Percentiles rank a stretch among this genome's conserved stretches.
Conservation (phyloP, 2,797 vertebrate species). For the Aselliscus stoliczkanus region DNA sequence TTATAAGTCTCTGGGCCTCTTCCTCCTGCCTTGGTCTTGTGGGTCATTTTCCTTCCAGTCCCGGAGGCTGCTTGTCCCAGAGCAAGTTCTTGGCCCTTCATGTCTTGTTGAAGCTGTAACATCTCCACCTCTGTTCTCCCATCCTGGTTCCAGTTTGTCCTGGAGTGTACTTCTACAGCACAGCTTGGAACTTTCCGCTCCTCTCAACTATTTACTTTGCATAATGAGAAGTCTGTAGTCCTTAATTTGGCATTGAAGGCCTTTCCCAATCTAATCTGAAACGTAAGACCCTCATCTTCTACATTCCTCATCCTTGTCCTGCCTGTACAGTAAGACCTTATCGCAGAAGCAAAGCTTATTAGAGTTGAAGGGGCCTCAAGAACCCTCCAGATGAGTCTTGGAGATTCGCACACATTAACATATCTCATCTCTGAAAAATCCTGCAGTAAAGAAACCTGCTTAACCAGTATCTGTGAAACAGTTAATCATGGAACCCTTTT, state of each 20-base stretch:
- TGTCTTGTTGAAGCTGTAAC: neutral
- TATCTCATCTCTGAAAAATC: neutral
- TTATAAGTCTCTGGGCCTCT: neutral
- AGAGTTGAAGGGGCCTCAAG: neutral
- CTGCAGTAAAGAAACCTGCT: neutral
- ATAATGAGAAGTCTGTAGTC: neutral
- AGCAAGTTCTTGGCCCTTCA: neutral
- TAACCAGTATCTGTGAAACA: neutral
- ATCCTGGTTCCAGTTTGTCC: neutral
- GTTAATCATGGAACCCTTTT: neutral
- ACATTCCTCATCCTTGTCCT: neutral
- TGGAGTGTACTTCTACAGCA: neutral
- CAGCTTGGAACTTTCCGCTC: neutral
- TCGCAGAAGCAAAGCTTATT: neutral
- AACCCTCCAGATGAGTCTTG: neutral
- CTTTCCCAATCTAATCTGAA: neutral
- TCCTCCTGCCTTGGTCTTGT: neutral
- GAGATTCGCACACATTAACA: neutral
- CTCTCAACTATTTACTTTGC: neutral
- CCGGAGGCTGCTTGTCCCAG: neutral
- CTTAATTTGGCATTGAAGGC: neutral
- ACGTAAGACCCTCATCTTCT: neutral
- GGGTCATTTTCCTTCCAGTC: neutral
- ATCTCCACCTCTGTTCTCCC: neutral
- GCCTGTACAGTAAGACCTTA: neutral